Percentiles rank a stretch among this genome's conserved stretches.
Conservation (phyloP, 2,113 vertebrate genomes). For the Hemiscyllium ocellatum region DNA sequence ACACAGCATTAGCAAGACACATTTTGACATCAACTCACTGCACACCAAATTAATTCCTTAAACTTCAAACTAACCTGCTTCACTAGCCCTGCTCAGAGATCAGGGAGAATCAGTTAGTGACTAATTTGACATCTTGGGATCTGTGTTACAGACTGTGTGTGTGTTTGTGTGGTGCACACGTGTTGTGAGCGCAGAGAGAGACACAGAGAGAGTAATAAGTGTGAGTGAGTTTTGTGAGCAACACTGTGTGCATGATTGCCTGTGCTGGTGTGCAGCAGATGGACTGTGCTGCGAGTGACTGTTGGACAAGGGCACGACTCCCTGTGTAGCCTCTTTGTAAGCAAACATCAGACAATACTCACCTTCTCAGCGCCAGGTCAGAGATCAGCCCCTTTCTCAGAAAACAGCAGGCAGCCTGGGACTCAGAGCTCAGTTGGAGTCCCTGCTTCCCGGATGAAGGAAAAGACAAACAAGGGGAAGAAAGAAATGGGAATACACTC, state of each 20-base stretch:
- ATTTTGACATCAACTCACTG: neutral
- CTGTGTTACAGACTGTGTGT: neutral
- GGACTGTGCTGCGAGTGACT: neutral
- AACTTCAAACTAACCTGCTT: neutral
- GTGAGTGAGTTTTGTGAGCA: no score
- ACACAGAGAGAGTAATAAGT: no score
- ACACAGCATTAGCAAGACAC: neutral
- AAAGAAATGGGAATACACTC: neutral
- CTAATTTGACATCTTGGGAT: neutral
- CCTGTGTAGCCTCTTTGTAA: neutral
- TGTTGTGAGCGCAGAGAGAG: no score
- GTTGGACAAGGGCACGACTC: neutral
- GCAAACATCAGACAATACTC: neutral
- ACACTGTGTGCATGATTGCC: no score
- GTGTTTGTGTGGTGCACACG: no score
- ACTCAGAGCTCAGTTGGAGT: neutral
- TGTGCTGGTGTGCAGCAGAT: no score
- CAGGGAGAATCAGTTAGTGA: neutral
- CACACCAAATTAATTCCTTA: neutral
- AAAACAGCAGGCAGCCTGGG: neutral
- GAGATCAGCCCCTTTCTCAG: neutral
- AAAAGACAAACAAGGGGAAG: neutral
- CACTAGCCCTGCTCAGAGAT: neutral
- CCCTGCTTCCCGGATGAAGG: neutral
- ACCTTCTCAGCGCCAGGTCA: neutral